phyloP scores from a whole-genome alignment of 2,113 vertebrate genomes.

The Promerops cafer region DNA sequence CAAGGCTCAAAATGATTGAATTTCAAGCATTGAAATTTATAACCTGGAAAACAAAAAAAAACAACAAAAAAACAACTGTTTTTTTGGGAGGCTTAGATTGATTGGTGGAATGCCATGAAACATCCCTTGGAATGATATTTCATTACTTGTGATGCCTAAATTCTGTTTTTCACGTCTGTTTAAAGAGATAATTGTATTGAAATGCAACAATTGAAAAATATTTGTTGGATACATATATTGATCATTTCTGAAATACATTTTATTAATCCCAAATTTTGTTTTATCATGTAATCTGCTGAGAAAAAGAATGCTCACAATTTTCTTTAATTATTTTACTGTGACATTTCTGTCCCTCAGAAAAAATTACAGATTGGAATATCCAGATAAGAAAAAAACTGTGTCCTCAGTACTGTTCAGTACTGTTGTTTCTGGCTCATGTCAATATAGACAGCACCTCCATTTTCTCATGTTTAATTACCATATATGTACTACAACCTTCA shows the following conservation, averaged over 20 bases:
- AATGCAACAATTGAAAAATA: background rate
- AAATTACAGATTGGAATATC: background rate
- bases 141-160: background rate
- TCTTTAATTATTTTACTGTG: background rate
- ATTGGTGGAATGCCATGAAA: background rate
- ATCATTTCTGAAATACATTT: background rate
- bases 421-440: background rate
- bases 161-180: background rate
- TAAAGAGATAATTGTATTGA: background rate
- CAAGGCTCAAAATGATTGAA: background rate
- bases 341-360: background rate
- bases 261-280: background rate
- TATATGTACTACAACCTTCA: background rate
- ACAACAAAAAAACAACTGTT: rapidly evolving
- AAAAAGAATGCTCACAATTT: background rate
- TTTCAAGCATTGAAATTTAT: background rate
- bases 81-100: background rate
- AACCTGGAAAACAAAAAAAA: background rate
- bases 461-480: background rate
- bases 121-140: background rate
- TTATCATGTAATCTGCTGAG: background rate
- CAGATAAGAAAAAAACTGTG: background rate
- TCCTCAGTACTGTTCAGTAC: background rate
- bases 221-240: background rate
- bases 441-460: background rate